phyloP scores from a whole-genome alignment of 2,113 vertebrate species.

The Macheiramphus alcinus region DNA sequence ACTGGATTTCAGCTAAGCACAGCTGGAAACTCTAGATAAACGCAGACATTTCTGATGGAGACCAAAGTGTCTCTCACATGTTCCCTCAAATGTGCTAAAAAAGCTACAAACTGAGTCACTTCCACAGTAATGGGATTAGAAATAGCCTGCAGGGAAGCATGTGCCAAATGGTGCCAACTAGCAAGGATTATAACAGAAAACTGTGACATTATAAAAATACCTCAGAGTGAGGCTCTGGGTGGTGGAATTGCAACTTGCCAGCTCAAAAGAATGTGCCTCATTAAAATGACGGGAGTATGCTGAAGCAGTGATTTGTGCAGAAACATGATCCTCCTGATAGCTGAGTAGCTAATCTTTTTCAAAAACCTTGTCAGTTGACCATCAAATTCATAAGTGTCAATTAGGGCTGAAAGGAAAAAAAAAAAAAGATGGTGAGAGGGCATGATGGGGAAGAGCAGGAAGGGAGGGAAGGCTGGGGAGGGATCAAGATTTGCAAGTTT shows the following conservation, averaged over 20 bases:
- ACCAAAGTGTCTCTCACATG: constrained; percentile 70
- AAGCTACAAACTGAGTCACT: constrained; percentile 68
- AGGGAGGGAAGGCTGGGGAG: accelerated
- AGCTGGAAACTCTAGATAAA: constrained; percentile 87
- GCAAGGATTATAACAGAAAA: constrained; percentile 68
- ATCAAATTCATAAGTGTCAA: constrained; percentile 38
- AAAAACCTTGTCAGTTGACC: constrained; percentile 30
- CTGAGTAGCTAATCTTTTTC: constrained; percentile 28
- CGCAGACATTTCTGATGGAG: constrained; percentile 67
- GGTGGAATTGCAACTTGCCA: constrained; percentile 46
- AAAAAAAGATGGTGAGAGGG: not conserved
- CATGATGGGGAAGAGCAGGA: not conserved
- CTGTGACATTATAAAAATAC: constrained; percentile 68
- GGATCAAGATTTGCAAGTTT: not conserved
- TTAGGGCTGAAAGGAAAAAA: not conserved
- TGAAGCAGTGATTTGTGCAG: constrained; percentile 28
- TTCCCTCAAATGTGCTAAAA: constrained; percentile 68
- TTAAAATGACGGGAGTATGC: constrained; percentile 52
- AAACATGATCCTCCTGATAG: constrained; percentile 38
- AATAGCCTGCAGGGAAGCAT: constrained; percentile 65
- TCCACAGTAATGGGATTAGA: constrained; percentile 72
- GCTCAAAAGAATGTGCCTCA: constrained; percentile 59
- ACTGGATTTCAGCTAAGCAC: constrained; percentile 75
- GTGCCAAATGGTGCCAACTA: constrained; percentile 62
- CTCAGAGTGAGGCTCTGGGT: constrained; percentile 58